Conservation (phyloP, 2,797 vertebrate species). For the Acanthurus lineatus region DNA sequence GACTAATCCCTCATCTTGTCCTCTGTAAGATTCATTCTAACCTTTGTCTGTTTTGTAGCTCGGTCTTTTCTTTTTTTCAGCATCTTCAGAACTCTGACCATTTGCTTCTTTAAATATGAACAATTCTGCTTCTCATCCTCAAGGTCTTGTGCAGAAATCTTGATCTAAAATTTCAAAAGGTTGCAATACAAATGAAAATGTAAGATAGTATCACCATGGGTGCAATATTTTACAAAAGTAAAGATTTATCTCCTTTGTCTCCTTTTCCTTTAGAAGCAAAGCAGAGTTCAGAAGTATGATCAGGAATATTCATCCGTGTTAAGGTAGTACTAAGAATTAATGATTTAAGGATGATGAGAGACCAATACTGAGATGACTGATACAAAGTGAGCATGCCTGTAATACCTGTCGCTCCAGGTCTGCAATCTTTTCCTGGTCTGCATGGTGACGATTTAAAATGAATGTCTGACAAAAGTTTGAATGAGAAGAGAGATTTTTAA, state of each 20-base stretch:
- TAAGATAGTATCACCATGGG: neutral
- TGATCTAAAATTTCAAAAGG: constrained; percentile 79
- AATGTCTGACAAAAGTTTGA: constrained; percentile 82
- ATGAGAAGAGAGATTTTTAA: constrained; percentile 68
- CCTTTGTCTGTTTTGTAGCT: constrained; percentile 72
- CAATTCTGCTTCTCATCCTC: constrained; percentile 89
- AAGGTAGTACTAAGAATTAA: neutral
- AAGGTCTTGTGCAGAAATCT: constrained; percentile 86
- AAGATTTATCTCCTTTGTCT: neutral
- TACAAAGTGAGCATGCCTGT: neutral
- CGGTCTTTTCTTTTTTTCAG: constrained; percentile 81
- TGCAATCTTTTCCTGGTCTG: constrained; percentile 83
- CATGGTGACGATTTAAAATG: constrained; percentile 82
- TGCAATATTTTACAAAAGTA: neutral
- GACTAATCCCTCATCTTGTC: neutral
- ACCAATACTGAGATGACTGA: neutral
- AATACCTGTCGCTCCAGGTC: constrained; percentile 90
- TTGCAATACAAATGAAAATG: constrained; percentile 1
- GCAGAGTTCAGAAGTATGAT: neutral
- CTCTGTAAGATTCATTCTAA: constrained; percentile 65
- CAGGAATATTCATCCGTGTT: no score
- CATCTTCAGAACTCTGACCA: constrained; percentile 84
- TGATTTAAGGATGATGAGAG: neutral
- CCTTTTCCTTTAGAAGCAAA: neutral
- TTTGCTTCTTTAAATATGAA: constrained; percentile 87